Evolutionary conservation across 2,113 vertebrate genomes (phyloP), one percentile per base, ranked within the genome.

Genomic region (Salvelinus sp.): DNA sequence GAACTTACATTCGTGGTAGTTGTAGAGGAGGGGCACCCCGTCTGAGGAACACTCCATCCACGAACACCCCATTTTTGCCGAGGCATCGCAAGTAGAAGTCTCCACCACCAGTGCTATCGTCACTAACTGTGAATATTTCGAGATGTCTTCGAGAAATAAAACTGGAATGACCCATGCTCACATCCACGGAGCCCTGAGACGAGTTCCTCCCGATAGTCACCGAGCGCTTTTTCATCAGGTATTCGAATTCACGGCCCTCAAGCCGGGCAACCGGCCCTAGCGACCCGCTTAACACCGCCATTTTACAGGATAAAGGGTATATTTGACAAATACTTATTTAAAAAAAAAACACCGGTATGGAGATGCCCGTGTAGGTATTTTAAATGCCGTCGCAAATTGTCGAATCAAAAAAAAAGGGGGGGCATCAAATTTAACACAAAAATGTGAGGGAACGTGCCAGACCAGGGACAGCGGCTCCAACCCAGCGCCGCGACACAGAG

Each of bases 91-190:
- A 91, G 89, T 97, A 97, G 88, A 98, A 98, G 25, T 96, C 95
- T 10, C 95, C 94, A 69, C 90, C 89, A 80, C 88, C 86, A 5
- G 81, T 73, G 67, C 87, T 87, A 62, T 93, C 92, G 75, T 91
- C 91, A 71, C 90, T 92, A 74, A 93, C 93, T 82, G 95, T 95
- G 90, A 97, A 97, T 73, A 98, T 95, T 89, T 98, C 96, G 86
- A 98, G 92, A 83, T 98, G 97, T 79, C 95, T 88, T 73, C 96
- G 95, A 2, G 97, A 98, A 87, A 98, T 98, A 93, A 98, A 98
- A 93, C 97, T 98, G 73, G 96, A 98, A 91, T 96, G 96, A 79
- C 97, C 97, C 96, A 98, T 98, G 92, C 96, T 98, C 76, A 98
- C 96, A 86, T 98, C 97, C 92, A 98, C 96, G 65, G 95, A 97